Evolutionary conservation across 2,888 invertebrate species (phyloP).

Genomic region (Pemphredon lugubris): DNA sequence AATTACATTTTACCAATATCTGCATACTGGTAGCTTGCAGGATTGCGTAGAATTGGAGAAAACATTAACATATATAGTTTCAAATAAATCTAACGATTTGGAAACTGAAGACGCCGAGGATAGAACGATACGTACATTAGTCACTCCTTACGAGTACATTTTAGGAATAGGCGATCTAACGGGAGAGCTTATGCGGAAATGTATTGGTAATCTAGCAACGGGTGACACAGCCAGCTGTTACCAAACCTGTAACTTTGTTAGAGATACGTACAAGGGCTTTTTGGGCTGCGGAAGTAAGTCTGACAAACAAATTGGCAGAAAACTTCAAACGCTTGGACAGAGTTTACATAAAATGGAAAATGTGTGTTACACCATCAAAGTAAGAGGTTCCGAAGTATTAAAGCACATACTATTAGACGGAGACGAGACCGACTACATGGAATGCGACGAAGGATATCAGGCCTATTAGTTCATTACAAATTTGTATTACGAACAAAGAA

Average conservation of each 20-base stretch:
- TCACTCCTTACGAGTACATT: constrained; percentile 84
- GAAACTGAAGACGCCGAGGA: constrained; percentile 25
- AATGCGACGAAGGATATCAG: constrained; percentile 82
- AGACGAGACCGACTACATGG: constrained; percentile 79
- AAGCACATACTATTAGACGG: constrained; percentile 85
- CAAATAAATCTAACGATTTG: constrained; percentile 40
- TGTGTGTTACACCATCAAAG: constrained; percentile 90
- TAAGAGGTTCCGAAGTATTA: constrained; percentile 91
- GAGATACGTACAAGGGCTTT: constrained; percentile 85
- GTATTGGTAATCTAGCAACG: constrained; percentile 90
- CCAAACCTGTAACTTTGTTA: constrained; percentile 87
- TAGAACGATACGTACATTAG: constrained; percentile 69
- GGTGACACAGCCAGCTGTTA: constrained; percentile 89
- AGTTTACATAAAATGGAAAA: constrained; percentile 92
- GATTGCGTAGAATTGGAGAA: constrained; percentile 84
- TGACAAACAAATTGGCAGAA: constrained; percentile 86
- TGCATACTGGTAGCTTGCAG: constrained; percentile 84
- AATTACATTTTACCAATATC: constrained; percentile 88
- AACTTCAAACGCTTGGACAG: constrained; percentile 87
- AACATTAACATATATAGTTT: constrained; percentile 81
- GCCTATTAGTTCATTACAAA: constrained; percentile 50
- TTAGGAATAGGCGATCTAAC: constrained; percentile 93
- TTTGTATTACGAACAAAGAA: background rate
- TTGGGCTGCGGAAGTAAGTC: constrained; percentile 83
- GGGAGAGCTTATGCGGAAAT: constrained; percentile 94